Conservation (phyloP, 2,888 invertebrate species). For the Melanophora roralis region DNA sequence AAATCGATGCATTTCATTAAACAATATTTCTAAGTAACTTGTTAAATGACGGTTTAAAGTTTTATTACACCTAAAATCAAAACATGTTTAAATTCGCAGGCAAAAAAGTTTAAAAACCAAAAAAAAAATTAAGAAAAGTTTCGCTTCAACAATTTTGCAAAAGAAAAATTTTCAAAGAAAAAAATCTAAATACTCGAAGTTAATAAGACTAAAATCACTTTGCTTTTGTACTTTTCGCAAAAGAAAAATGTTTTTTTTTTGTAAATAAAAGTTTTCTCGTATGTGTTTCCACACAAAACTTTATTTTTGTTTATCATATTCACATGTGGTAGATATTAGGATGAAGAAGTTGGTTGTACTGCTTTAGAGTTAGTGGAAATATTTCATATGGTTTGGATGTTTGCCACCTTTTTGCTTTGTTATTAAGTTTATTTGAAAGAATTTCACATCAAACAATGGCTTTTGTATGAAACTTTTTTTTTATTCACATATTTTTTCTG, state of each 20-base stretch:
- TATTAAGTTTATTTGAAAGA: slow-evolving; percentile 40
- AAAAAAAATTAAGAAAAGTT: slow-evolving; percentile 4
- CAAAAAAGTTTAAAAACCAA: background rate
- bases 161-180: slow-evolving; percentile 38
- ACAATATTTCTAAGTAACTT: slow-evolving; percentile 24
- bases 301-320: slow-evolving; percentile 27
- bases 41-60: slow-evolving; percentile 6
- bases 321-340: background rate
- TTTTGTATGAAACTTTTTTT: slow-evolving; percentile 38
- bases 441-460: slow-evolving; percentile 56
- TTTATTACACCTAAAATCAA: slow-evolving; percentile 5
- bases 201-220: slow-evolving; percentile 70
- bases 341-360: background rate
- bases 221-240: slow-evolving; percentile 47
- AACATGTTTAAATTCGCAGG: slow-evolving; percentile 13
- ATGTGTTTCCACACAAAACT: slow-evolving; percentile 7
- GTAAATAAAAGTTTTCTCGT: slow-evolving; percentile 32
- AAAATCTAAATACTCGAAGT: slow-evolving; percentile 67
- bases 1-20: slow-evolving; percentile 18
- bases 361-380: background rate
- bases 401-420: slow-evolving; percentile 30
- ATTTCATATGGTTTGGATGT: slow-evolving; percentile 16
- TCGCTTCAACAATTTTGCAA: slow-evolving; percentile 30
- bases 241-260: background rate
- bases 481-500: slow-evolving; percentile 1